Percentiles rank a stretch among this genome's conserved stretches.
These are phyloP conservation scores for Heteromurus nitidus DNA, from an alignment of 2,888 invertebrate species.

Conservation along the genomic window DNA sequence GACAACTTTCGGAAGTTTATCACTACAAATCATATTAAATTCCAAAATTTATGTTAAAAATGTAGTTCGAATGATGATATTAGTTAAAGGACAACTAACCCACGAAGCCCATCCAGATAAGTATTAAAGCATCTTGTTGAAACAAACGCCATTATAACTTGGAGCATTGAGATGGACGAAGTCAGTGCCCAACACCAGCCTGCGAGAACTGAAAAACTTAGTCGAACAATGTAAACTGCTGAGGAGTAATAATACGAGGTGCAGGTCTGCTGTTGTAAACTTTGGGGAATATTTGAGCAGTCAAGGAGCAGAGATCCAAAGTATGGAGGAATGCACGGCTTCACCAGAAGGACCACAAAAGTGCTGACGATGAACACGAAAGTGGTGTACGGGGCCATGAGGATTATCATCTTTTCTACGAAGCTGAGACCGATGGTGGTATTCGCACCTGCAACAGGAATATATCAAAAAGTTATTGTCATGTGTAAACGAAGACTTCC, in stretches of 20 bases:
- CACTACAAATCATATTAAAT: not conserved
- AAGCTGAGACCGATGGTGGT: not conserved
- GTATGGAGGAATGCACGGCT: constrained; percentile 22
- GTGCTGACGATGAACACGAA: not conserved
- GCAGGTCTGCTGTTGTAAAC: not conserved
- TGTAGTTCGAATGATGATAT: not conserved
- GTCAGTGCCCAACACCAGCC: constrained; percentile 1
- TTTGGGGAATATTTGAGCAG: not conserved
- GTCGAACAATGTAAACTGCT: not conserved
- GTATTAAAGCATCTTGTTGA: not conserved
- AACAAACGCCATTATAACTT: not conserved
- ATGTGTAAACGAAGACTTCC: too few species aligned
- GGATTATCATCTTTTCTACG: not conserved
- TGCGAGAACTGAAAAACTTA: not conserved
- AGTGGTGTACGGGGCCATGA: not conserved
- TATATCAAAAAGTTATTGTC: not conserved
- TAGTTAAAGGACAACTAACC: not conserved
- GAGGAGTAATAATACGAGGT: not conserved
- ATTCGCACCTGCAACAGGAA: not conserved
- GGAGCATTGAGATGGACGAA: not conserved
- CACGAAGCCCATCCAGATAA: not conserved
- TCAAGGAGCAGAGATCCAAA: not conserved
- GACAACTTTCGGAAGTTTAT: not conserved
- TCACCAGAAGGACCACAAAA: not conserved
- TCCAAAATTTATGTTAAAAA: not conserved